Evolutionary conservation across 2,113 vertebrate genomes (phyloP).

Genomic region (Trachemys scripta): DNA sequence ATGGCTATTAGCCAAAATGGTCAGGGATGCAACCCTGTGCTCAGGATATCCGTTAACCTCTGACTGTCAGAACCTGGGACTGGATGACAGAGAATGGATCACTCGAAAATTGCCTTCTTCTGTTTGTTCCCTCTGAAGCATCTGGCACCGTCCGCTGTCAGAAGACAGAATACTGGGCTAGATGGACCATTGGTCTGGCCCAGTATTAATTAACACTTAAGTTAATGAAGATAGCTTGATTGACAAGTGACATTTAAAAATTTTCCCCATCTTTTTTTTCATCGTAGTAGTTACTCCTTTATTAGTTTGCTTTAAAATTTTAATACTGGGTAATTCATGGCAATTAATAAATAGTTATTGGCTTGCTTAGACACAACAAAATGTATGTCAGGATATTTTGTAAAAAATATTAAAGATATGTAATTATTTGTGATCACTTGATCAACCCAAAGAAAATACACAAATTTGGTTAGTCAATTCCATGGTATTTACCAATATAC

Average conservation of each 20-base stretch:
- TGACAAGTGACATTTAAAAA: background rate
- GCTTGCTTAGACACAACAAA: background rate
- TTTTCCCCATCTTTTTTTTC: background rate
- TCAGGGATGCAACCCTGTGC: background rate
- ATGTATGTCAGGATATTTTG: background rate
- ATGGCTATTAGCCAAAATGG: background rate
- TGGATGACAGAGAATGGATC: background rate
- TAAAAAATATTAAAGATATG: slow-evolving; percentile 21
- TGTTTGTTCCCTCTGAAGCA: background rate
- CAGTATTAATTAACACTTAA: background rate
- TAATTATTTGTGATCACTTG: background rate
- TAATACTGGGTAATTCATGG: background rate
- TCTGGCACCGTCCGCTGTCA: background rate
- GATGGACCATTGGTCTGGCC: background rate
- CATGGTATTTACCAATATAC: slow-evolving; percentile 38
- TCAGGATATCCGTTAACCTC: background rate
- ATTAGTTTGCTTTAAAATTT: background rate
- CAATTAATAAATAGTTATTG: background rate
- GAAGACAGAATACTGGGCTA: background rate
- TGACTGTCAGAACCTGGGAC: background rate
- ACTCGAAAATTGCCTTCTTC: background rate
- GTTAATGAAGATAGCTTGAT: background rate
- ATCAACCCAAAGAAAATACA: background rate
- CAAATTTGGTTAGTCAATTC: background rate
- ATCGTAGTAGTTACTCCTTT: background rate